Base-by-base conservation (phyloP, 2,113 vertebrate genomes). In the Syrrhaptes paradoxus region DNA sequence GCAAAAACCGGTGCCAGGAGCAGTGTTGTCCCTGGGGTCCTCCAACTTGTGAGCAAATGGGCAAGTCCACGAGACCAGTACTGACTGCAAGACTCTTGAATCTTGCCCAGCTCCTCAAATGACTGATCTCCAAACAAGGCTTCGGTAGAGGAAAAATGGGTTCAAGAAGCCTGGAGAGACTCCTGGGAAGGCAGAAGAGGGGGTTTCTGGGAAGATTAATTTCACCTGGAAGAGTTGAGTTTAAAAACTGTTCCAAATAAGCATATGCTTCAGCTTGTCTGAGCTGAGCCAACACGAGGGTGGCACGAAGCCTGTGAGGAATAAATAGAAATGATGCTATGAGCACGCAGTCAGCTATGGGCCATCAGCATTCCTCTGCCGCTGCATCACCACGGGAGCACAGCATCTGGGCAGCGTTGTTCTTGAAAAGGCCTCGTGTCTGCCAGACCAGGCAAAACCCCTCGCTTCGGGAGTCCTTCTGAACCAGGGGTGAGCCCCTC, bases 241-340 rank as follows among this genome's bases (percentile, higher is more conserved):
- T 81, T 66, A 29, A 65, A 79, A 12, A 9, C 8, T 57, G 41
- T 38, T 82, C 80, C 43, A 67, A 67, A 82, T 57, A 73, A 86
- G 65, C 15, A 15, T 55, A 9, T 75, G 34, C 41, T 75, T 61
- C 49, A 70, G 72, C 48, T 66, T 17, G 57, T 34, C 46, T 46
- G 58, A 62, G 66, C 82, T 54, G 45, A 74, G 74, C 49, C 36
- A 20, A 3, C 11, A 2, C 32, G 41, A 51, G 75, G 41, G 78
- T 87, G 74, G 74, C 74, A 62, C 7, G 48, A 46, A 87, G 74
- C 57, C 67, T 65, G 48, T 8, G 68, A 51, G 78, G 57, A 85
- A 90, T 80, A 90, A 90, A 90, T 84, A 84, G 93, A 74, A 95
- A 41, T 32, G 67, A 70, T 80, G 73, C 57, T 45, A 77, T 34